phyloP scores from a whole-genome alignment of 1,140 invertebrate genomes.

The Araneus ventricosus region DNA sequence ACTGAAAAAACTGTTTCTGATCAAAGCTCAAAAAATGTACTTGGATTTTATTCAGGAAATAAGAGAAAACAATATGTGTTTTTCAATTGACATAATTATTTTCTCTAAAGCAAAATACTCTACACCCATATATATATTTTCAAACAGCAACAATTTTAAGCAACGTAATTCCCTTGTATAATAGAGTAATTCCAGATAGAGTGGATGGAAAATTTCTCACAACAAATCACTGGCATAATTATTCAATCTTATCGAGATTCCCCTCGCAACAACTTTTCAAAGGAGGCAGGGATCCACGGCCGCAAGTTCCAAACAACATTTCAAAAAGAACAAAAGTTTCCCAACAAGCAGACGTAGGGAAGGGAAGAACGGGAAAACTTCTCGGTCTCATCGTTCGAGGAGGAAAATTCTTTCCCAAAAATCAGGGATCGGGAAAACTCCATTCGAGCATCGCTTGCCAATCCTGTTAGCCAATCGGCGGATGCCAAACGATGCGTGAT shows the following conservation, averaged over 20 bases:
- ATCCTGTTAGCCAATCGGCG: constrained; percentile 72
- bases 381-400: background rate
- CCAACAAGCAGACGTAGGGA: background rate
- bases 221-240: background rate
- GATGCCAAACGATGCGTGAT: constrained; percentile 71
- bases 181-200: too few species aligned
- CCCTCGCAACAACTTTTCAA: background rate
- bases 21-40: too few species aligned
- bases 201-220: too few species aligned
- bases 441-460: constrained; percentile 39
- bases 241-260: background rate
- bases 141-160: too few species aligned
- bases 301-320: background rate
- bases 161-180: too few species aligned
- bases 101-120: too few species aligned
- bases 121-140: too few species aligned
- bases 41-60: too few species aligned
- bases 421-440: constrained; percentile 38
- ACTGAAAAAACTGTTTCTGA: too few species aligned
- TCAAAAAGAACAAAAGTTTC: constrained; percentile 19
- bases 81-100: too few species aligned
- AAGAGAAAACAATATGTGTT: too few species aligned
- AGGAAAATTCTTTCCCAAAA: constrained; percentile 64
- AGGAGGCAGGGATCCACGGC: background rate
- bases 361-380: background rate